Percentiles rank a stretch among this genome's conserved stretches.
Evolutionary conservation across 2,888 invertebrate species (phyloP).

Genomic region (Gandaritis pyraliata): DNA sequence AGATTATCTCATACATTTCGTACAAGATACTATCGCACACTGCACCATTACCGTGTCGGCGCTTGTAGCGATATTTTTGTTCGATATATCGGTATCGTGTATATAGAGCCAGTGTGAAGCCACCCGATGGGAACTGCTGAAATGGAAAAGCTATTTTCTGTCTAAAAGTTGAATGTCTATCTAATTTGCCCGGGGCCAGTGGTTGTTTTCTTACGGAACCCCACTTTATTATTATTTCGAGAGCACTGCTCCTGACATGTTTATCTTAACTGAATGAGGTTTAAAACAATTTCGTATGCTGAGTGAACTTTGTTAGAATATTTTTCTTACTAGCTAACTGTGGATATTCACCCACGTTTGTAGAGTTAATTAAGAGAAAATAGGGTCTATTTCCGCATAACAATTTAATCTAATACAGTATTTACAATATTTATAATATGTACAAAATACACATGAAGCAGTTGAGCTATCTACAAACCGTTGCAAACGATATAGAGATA

Average conservation of each 20-base stretch:
- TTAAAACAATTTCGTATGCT: constrained; percentile 37
- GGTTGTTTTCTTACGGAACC: constrained; percentile 57
- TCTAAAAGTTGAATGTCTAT: constrained; percentile 53
- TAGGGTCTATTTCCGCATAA: constrained; percentile 1
- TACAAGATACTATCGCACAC: no score
- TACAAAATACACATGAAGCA: no score
- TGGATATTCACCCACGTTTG: background rate
- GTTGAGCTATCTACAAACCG: no score
- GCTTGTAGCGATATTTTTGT: no score
- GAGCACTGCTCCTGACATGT: constrained; percentile 64
- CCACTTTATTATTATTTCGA: constrained; percentile 61
- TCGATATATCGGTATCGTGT: no score
- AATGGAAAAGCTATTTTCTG: constrained; percentile 29
- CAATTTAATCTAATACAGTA: background rate
- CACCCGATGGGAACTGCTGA: no score
- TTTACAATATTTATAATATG: no score
- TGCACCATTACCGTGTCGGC: no score
- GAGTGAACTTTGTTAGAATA: constrained; percentile 23
- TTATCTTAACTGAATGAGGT: constrained; percentile 47
- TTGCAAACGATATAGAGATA: no score
- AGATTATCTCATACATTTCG: no score
- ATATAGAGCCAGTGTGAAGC: no score
- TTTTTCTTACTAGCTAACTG: constrained; percentile 23
- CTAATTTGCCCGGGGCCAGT: constrained; percentile 58
- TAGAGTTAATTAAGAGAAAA: background rate